Evolutionary conservation across 2,888 invertebrate genomes (phyloP), one percentile per base, ranked within the genome.

Genomic region (Himalopsyche kuldschensis): DNA sequence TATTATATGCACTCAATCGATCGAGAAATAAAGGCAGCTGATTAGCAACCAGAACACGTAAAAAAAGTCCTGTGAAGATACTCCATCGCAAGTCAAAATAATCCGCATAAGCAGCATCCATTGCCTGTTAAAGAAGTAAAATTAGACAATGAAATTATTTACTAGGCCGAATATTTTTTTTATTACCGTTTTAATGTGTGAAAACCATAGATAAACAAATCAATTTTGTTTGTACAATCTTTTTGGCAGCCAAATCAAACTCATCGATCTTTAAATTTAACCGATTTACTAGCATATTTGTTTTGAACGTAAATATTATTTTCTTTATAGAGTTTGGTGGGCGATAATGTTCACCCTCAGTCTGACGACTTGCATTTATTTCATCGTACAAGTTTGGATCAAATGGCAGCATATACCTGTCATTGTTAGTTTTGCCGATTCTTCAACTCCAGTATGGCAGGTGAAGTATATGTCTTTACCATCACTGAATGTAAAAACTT

Each of bases 401-500:
- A 95, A 95, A 89, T 95, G 95, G 95, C 92, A 93, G 84, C 92
- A 92, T 85, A 94, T 93, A 87, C 95, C 95, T 0, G 95, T 95
- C 0, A 94, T 95, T 87, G 95, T 95, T 15, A 95, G 94, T 88
- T 95, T 95, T 88, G 95, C 95, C 0, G 94, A 95, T 88, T 94
- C 94, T 84, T 93, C 95, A 0, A 95, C 95, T 11, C 94, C 94
- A 1, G 93, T 94, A 76, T 94, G 94, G 93, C 91, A 93, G 89
- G 92, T 94, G 15, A 69, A 27, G 4, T 69, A 35, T 35, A 41
- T 41, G 15, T 46, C 1, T 24, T 30, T 20, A 77, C 20, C 15
- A 15, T 41, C 4, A 41, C 15, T 41, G 41, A 41, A 15, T 41
- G 15, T 4, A 41, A 15, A 1, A 41, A 15, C 41, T 11, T 6